Base-by-base conservation (phyloP, 2,888 invertebrate species). In the Ochropleura plecta region DNA sequence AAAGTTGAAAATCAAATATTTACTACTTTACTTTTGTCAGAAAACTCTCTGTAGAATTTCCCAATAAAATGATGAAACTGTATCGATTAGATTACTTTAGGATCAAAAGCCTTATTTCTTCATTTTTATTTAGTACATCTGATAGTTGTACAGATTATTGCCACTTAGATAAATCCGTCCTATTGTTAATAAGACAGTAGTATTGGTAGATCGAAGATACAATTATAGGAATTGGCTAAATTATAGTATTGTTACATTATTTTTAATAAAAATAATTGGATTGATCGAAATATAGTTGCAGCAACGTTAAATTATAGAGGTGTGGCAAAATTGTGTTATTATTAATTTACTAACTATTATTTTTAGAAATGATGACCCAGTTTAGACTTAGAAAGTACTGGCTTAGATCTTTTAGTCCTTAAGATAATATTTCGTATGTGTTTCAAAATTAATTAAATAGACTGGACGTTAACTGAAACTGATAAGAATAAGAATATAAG, bases 141-240 rank as follows among this genome's bases (percentile, higher is more conserved):
- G 83, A 70, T 77, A 79, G 12, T 49, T 18, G n/a, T 64, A 64
- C 12, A 65, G 30, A 51, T 73, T 68, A 55, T 73, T 80, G 44
- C 59, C 46, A 67, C 40, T 67, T 40, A 55, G 53, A 67, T 64
- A 64, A 53, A 64, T 82, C 65, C 66, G 55, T 46, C n/a, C 63
- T 57, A 73, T 84, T 84, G 67, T 78, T 60, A 82, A 51, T 42
- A 42, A 9, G 79, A 72, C 62, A 18, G 14, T 51, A 49, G 5
- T 80, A 46, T 80, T 73, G 42, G 51, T 59, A 63, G 67, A 80
- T 84, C 63, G 44, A 64, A 84, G 84, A 80, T 84, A 80, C 62
- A 55, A 57, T 63, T 84, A 62, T 65, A 67, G 40, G 30, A 83
- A 63, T 57, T 67, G 44, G 48, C 53, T 12, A 63, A 72, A 73